These are phyloP conservation scores for Chloroceryle amazona DNA, from an alignment of 2,797 vertebrate species.

Conservation along the genomic window DNA sequence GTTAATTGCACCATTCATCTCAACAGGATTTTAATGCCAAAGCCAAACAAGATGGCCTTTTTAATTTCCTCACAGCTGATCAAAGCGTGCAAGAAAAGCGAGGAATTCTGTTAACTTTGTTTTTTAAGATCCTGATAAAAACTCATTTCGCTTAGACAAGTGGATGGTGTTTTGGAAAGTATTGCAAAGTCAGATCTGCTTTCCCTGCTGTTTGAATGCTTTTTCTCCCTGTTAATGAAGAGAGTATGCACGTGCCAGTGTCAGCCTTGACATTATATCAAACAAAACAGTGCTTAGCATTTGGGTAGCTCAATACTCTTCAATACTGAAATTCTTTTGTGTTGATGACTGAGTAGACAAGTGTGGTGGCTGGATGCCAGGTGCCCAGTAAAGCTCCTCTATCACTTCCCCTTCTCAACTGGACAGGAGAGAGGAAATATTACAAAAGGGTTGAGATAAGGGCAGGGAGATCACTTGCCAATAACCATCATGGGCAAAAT, in stretches of 20 bases:
- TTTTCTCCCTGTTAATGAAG: neutral
- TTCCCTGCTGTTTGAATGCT: neutral
- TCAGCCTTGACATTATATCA: neutral
- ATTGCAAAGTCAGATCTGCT: neutral
- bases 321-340: neutral
- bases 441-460: neutral
- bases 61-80: neutral
- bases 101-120: neutral
- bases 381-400: neutral
- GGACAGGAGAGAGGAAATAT: neutral
- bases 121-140: neutral
- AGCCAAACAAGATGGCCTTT: neutral
- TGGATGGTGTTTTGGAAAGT: neutral
- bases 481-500: neutral
- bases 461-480: neutral
- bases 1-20: constrained; percentile 36
- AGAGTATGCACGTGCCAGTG: neutral
- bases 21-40: neutral
- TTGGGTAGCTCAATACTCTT: neutral
- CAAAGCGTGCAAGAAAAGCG: neutral
- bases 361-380: neutral
- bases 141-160: neutral
- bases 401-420: neutral
- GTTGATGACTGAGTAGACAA: neutral
- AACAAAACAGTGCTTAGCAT: neutral